Evolutionary conservation across 2,797 vertebrate species (phyloP).

Genomic region (Phataginus tetradactyla): DNA sequence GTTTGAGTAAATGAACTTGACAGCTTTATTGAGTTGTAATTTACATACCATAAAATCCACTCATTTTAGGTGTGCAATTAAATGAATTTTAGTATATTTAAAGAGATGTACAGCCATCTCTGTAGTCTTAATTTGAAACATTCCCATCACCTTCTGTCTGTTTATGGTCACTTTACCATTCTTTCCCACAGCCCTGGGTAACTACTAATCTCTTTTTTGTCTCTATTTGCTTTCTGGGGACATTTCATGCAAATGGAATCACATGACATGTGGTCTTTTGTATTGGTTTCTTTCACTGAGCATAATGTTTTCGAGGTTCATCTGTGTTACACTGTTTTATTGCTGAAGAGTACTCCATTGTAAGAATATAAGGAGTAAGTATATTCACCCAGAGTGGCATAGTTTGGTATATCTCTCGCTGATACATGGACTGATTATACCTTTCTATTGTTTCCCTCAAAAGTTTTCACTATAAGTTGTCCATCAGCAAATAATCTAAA

Average conservation of each 20-base stretch:
- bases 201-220: background rate
- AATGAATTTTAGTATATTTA: constrained; percentile 30
- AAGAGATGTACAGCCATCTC: background rate
- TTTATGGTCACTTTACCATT: background rate
- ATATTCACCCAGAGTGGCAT: background rate
- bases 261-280: background rate
- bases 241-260: constrained; percentile 17
- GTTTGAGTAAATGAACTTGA: constrained; percentile 19
- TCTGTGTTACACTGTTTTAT: constrained; percentile 13
- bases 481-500: background rate
- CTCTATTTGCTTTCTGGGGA: background rate
- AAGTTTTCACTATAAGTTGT: background rate
- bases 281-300: background rate
- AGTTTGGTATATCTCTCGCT: background rate
- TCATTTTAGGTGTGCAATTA: background rate
- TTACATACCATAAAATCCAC: background rate
- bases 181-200: background rate
- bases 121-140: background rate
- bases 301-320: background rate
- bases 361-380: background rate
- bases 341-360: background rate
- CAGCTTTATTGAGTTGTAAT: background rate
- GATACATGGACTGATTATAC: background rate
- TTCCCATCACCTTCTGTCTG: background rate
- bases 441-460: background rate